Percentiles rank a stretch among this genome's conserved stretches.
phyloP scores from a whole-genome alignment of 2,113 vertebrate genomes.

The Sigmodon hispidus region DNA sequence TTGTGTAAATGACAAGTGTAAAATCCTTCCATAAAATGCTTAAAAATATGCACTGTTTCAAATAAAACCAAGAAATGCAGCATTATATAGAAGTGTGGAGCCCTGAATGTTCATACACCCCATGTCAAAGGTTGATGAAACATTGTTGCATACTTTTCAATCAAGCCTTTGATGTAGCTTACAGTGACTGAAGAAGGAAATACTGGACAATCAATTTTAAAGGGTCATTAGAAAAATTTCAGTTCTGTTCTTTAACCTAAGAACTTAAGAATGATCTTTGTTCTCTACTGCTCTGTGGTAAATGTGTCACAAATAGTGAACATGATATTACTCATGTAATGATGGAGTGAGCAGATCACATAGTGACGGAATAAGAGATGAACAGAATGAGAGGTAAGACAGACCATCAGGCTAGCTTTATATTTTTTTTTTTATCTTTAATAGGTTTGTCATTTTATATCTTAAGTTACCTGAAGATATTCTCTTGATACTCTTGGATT shows the following conservation, averaged over 20 bases:
- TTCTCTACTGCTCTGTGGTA: background rate
- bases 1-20: constrained; percentile 82
- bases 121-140: background rate
- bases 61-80: constrained; percentile 83
- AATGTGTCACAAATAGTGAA: background rate
- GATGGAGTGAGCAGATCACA: background rate
- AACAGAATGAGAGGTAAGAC: background rate
- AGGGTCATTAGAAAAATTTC: background rate
- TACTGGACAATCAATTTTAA: background rate
- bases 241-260: background rate
- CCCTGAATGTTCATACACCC: constrained; percentile 67
- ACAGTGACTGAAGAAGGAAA: background rate
- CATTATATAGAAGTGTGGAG: constrained; percentile 77
- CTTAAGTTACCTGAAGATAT: background rate
- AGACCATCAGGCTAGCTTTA: background rate
- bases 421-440: background rate
- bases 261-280: background rate
- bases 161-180: background rate
- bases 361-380: background rate
- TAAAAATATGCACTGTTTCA: constrained; percentile 80
- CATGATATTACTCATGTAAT: background rate
- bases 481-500: background rate
- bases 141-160: constrained; percentile 23
- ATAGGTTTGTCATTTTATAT: background rate
- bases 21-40: constrained; percentile 81